Percentiles rank a stretch among this genome's conserved stretches.
These are phyloP conservation scores for Hyaena hyaena DNA, from an alignment of 2,113 vertebrate species.

Conservation along the genomic window DNA sequence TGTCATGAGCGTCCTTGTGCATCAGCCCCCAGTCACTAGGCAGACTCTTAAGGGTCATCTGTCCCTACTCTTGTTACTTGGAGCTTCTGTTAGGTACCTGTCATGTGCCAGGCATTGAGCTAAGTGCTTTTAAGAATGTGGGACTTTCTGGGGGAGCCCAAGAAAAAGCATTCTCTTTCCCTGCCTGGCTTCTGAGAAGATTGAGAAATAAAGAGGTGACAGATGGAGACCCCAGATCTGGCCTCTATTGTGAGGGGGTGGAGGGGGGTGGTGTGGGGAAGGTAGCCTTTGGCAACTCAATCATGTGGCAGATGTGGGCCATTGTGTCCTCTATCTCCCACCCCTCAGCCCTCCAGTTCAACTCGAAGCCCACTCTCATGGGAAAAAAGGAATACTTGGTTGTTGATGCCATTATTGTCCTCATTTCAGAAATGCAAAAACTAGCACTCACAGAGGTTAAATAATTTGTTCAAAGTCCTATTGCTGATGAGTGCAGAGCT, in stretches of 20 bases:
- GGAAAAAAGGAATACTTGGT: not conserved
- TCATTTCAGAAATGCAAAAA: not conserved
- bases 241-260: not conserved
- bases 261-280: no score
- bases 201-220: not conserved
- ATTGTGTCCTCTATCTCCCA: not conserved
- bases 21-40: not conserved
- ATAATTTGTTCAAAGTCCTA: not conserved
- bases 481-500: not conserved
- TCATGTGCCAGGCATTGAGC: no score
- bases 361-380: not conserved
- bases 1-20: not conserved
- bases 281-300: not conserved
- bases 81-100: not conserved
- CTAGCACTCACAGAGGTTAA: not conserved
- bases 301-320: not conserved
- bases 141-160: not conserved
- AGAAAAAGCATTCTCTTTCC: not conserved
- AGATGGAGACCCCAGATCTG: not conserved
- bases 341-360: rapidly evolving
- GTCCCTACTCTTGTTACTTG: not conserved
- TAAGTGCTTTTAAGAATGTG: not conserved
- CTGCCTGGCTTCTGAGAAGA: not conserved
- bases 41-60: not conserved
- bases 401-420: not conserved